Conservation (phyloP, 2,113 vertebrate genomes). For the Amia ocellicauda region DNA sequence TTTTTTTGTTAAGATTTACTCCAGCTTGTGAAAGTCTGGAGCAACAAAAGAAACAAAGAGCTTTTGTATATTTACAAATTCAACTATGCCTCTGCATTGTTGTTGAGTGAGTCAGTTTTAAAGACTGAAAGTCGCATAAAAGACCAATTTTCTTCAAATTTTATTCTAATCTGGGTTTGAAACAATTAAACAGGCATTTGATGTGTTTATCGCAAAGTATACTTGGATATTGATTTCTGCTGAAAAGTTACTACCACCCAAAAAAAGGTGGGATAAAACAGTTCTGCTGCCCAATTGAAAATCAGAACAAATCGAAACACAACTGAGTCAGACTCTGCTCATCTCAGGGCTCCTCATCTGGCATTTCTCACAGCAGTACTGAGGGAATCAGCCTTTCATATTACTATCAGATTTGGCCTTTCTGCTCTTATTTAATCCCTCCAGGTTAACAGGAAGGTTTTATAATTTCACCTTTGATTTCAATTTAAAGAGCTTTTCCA, state of each 20-base stretch:
- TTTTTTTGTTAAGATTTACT: slow-evolving; percentile 53
- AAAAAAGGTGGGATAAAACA: slow-evolving; percentile 19
- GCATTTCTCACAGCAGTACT: too few species aligned
- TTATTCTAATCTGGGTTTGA: slow-evolving; percentile 55
- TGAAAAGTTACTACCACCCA: slow-evolving; percentile 40
- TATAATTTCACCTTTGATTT: too few species aligned
- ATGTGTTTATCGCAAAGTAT: slow-evolving; percentile 51
- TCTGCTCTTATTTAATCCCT: too few species aligned
- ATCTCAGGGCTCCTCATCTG: too few species aligned
- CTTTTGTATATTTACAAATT: slow-evolving; percentile 69
- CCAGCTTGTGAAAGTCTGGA: slow-evolving; percentile 47
- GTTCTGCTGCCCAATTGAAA: too few species aligned
- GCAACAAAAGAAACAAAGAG: slow-evolving; percentile 69
- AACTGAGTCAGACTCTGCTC: too few species aligned
- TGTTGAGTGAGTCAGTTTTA: slow-evolving; percentile 62
- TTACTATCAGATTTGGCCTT: too few species aligned
- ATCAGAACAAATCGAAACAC: too few species aligned
- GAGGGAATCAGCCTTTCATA: too few species aligned
- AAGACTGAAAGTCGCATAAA: slow-evolving; percentile 58
- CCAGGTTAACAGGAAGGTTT: too few species aligned
- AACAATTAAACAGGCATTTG: slow-evolving; percentile 55
- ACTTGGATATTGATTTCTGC: slow-evolving; percentile 44
- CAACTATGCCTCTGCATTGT: slow-evolving; percentile 62
- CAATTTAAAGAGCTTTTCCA: too few species aligned
- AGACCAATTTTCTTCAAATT: slow-evolving; percentile 61